phyloP scores from a whole-genome alignment of 1,140 invertebrate species.

The Macrotrachela quadricornifera region DNA sequence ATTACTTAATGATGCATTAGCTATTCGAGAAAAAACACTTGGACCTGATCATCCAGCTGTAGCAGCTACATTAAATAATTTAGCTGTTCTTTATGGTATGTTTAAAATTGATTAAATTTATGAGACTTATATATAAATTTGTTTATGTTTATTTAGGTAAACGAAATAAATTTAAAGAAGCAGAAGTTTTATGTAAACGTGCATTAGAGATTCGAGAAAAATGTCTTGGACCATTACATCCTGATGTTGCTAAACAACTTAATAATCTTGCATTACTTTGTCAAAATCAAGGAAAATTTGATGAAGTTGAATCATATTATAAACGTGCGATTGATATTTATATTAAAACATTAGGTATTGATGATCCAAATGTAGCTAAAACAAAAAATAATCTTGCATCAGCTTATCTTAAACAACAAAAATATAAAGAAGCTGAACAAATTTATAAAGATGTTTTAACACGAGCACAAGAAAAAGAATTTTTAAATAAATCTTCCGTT shows the following conservation, averaged over 20 bases:
- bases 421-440: conserved; percentile 91
- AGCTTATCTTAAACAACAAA: conserved; percentile 76
- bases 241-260: conserved; percentile 95
- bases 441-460: conserved; percentile 78
- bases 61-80: conserved; percentile 81
- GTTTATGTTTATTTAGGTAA: conserved; percentile 33
- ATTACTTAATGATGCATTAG: conserved; percentile 87
- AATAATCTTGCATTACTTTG: conserved; percentile 95
- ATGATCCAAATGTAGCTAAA: conserved; percentile 86
- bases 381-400: conserved; percentile 90
- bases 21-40: conserved; percentile 88
- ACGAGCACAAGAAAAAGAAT: too few relatives aligned
- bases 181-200: conserved; percentile 88
- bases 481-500: too few relatives aligned
- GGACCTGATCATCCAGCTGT: conserved; percentile 93
- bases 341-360: conserved; percentile 65
- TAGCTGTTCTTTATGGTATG: conserved; percentile 79
- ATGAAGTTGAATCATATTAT: conserved; percentile 71
- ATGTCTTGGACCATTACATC: conserved; percentile 86
- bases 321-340: conserved; percentile 95
- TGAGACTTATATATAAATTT: too few relatives aligned
- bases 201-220: conserved; percentile 94
- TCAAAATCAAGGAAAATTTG: conserved; percentile 62
- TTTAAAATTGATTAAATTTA: too few relatives aligned
- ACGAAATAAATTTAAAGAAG: conserved; percentile 87